Percentiles rank a stretch among this genome's conserved stretches.
Evolutionary conservation across 2,888 invertebrate genomes (phyloP).

Genomic region (Myopa tessellatipennis): DNA sequence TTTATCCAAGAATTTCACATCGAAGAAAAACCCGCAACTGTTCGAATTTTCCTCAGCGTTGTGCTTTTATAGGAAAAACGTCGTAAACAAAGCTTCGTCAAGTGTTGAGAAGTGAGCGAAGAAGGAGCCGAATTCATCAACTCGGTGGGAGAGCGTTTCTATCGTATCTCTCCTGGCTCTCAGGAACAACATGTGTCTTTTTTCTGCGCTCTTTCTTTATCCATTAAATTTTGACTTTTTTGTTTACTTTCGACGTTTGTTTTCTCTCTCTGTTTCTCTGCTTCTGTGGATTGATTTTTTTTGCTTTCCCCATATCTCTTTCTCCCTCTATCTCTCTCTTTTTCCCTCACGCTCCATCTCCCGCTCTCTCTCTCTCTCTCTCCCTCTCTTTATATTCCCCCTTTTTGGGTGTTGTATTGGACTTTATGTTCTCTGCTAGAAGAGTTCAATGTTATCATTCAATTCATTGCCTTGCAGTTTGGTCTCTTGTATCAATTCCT

Average conservation of each 20-base stretch:
- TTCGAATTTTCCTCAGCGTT: constrained; percentile 50
- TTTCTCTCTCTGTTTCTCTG: background rate
- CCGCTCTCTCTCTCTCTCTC: background rate
- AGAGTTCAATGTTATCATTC: background rate
- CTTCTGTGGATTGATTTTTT: no score
- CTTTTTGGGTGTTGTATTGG: background rate
- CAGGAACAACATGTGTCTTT: background rate
- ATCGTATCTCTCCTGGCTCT: background rate
- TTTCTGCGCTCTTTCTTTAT: background rate
- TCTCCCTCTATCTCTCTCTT: background rate
- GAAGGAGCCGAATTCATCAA: constrained; percentile 10
- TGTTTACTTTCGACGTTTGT: background rate
- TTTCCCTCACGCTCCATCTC: background rate
- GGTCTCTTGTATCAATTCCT: background rate
- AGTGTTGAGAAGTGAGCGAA: constrained; percentile 51
- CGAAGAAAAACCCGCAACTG: constrained; percentile 56
- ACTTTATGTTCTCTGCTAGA: background rate
- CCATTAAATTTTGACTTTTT: background rate
- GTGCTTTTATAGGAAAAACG: constrained; percentile 51
- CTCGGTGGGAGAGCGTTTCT: background rate
- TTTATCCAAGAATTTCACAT: constrained; percentile 36
- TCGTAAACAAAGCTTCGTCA: constrained; percentile 51
- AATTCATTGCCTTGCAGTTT: background rate
- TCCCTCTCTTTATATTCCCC: background rate
- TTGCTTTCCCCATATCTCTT: no score